phyloP scores from a whole-genome alignment of 2,888 invertebrate genomes.

The Campoletis raptor region DNA sequence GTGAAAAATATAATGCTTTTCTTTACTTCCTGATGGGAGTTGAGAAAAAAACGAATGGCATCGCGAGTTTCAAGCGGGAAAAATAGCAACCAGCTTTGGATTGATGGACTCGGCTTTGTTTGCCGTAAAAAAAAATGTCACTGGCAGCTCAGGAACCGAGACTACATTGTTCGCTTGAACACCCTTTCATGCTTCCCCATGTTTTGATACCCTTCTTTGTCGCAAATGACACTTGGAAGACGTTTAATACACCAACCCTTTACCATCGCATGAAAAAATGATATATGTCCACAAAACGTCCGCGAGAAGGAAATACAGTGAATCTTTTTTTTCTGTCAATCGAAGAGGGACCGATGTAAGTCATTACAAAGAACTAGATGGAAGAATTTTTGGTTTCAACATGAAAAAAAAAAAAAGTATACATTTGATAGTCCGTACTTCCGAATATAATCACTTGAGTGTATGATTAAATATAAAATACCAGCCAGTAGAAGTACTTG shows the following conservation, averaged over 20 bases:
- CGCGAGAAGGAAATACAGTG: not conserved
- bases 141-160: not conserved
- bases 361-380: not conserved
- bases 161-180: not conserved
- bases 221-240: not conserved
- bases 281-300: not conserved
- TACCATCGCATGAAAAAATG: no score
- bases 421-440: not conserved
- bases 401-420: not conserved
- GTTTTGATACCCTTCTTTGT: not conserved
- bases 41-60: not conserved
- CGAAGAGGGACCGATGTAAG: not conserved
- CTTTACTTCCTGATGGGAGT: not conserved
- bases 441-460: not conserved
- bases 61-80: not conserved
- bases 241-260: slow-evolving; percentile 1
- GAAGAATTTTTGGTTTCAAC: not conserved
- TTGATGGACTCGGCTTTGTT: slow-evolving; percentile 5
- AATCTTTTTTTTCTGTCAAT: not conserved
- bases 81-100: not conserved
- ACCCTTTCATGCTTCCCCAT: not conserved
- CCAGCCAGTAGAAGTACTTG: not conserved
- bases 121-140: not conserved
- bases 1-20: not conserved
- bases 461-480: not conserved